phyloP scores from a whole-genome alignment of 2,888 invertebrate genomes.

The Neria commutata region DNA sequence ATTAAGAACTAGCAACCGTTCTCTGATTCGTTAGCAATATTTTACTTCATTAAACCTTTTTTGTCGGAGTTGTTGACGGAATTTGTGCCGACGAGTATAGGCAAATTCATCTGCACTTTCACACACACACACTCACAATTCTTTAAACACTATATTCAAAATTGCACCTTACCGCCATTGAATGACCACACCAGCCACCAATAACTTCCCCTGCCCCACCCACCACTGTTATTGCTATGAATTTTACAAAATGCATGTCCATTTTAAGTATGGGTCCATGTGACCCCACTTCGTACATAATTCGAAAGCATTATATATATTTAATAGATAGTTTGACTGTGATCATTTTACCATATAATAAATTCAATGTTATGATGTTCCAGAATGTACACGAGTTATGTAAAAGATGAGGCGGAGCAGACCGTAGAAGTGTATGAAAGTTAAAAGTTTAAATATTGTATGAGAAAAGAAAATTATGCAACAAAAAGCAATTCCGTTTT shows the following conservation, averaged over 20 bases:
- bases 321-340: conserved; percentile 49
- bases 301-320: not conserved
- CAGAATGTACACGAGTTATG: conserved; percentile 23
- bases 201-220: not conserved
- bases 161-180: no score
- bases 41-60: no score
- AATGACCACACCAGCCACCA: not conserved
- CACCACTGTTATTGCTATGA: not conserved
- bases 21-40: no score
- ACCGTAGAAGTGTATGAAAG: no score
- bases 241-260: not conserved
- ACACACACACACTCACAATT: not conserved
- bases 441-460: conserved; percentile 20
- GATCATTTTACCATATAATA: conserved; percentile 48
- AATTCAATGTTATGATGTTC: conserved; percentile 28
- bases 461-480: conserved; percentile 11
- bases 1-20: no score
- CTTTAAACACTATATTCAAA: not conserved
- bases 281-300: no score
- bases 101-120: not conserved
- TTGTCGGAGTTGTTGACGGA: no score
- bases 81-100: no score
- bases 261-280: not conserved
- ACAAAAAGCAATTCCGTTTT: conserved; percentile 41
- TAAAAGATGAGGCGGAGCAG: no score